phyloP scores from a whole-genome alignment of 2,797 vertebrate genomes.

The Setipinna tenuifilis region DNA sequence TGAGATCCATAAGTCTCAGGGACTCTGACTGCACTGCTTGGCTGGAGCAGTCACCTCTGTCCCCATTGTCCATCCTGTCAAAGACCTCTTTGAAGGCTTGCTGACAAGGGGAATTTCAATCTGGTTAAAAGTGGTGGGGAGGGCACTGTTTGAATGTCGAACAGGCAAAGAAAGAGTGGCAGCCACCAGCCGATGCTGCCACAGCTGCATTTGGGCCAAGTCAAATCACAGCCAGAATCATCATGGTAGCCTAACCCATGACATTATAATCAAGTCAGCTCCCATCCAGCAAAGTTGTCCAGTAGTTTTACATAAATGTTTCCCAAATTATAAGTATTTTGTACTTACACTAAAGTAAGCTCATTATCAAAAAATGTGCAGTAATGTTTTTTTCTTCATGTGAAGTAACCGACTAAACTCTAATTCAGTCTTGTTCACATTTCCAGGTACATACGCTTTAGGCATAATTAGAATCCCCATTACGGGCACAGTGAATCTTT shows the following conservation, averaged over 20 bases:
- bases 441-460: neutral
- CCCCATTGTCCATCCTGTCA: slow-evolving; percentile 76
- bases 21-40: slow-evolving; percentile 63
- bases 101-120: slow-evolving; percentile 62
- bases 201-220: slow-evolving; percentile 23
- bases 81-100: slow-evolving; percentile 75
- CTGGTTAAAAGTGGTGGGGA: slow-evolving; percentile 43
- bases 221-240: neutral
- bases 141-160: slow-evolving; percentile 40
- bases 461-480: neutral
- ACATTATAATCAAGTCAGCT: neutral
- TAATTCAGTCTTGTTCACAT: neutral
- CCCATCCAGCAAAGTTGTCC: neutral
- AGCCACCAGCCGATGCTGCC: slow-evolving; percentile 25
- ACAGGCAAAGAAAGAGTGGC: slow-evolving; percentile 31
- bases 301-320: neutral
- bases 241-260: neutral
- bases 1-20: slow-evolving; percentile 60
- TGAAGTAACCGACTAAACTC: too few relatives aligned
- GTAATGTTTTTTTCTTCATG: too few relatives aligned
- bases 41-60: slow-evolving; percentile 73
- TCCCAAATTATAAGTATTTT: neutral
- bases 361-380: neutral
- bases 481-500: neutral
- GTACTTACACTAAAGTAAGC: neutral